These are phyloP conservation scores for Zoanthus sociatus DNA, from an alignment of 92 coral and sea anemone genomes.

Conservation along the genomic window DNA sequence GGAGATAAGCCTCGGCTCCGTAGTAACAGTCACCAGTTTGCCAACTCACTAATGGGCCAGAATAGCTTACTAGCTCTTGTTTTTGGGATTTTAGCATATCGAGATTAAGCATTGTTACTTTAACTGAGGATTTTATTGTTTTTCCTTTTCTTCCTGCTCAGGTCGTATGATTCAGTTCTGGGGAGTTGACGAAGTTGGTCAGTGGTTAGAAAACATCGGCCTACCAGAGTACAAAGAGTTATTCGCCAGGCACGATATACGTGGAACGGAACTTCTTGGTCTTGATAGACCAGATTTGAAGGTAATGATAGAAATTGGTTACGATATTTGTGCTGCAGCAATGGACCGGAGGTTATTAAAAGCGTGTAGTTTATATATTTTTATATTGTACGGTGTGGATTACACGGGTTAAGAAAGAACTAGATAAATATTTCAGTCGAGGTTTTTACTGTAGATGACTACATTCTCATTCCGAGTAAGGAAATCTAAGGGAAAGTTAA, in stretches of 20 bases:
- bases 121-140: background rate
- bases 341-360: background rate
- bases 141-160: slow-evolving; percentile 12
- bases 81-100: background rate
- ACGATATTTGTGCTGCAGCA: background rate
- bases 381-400: too few relatives aligned
- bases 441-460: too few relatives aligned
- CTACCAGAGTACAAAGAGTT: slow-evolving; percentile 83
- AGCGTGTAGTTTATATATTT: too few relatives aligned
- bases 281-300: slow-evolving; percentile 86
- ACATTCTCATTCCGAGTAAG: too few relatives aligned
- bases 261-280: slow-evolving; percentile 83
- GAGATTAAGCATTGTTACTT: background rate
- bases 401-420: too few relatives aligned
- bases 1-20: too few relatives aligned
- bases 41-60: too few relatives aligned
- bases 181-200: slow-evolving; percentile 94
- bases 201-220: slow-evolving; percentile 92
- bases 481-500: too few relatives aligned
- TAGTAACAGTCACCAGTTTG: too few relatives aligned
- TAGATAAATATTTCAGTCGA: too few relatives aligned
- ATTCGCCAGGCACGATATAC: slow-evolving; percentile 83
- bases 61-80: too few relatives aligned
- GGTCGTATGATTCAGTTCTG: slow-evolving; percentile 98
- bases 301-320: slow-evolving; percentile 40